These are phyloP conservation scores for Eueremaeus valkanovi DNA, from an alignment of 2,888 invertebrate genomes.

Conservation along the genomic window DNA sequence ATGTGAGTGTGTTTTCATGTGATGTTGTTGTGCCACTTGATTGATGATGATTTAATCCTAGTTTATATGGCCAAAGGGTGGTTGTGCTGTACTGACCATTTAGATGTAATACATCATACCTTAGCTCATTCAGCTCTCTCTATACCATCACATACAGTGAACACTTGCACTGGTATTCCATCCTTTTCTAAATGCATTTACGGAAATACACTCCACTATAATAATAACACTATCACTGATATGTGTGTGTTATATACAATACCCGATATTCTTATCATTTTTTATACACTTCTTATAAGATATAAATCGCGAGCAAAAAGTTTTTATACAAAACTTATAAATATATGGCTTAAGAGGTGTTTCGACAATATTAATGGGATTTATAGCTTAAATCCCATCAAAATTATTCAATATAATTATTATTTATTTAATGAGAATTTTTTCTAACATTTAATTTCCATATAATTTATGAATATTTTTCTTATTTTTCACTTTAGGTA, in stretches of 20 bases:
- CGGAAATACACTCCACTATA: background rate
- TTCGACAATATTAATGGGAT: background rate
- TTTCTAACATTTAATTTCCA: background rate
- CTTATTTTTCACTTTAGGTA: conserved; percentile 23
- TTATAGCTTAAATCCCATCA: background rate
- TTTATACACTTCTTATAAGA: conserved; percentile 9
- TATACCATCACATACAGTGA: background rate
- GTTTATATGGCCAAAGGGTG: conserved; percentile 45
- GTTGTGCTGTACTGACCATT: conserved; percentile 40
- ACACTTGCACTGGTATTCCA: conserved; percentile 7
- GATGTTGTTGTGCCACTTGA: conserved; percentile 38
- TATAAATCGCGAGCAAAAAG: background rate
- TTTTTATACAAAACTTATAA: background rate
- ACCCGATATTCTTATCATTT: conserved; percentile 9
- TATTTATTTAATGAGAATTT: background rate
- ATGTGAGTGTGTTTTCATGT: too few relatives aligned
- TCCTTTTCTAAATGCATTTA: background rate
- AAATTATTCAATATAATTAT: background rate
- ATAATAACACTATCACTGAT: conserved; percentile 24
- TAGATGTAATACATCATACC: conserved; percentile 41
- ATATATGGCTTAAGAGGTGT: background rate
- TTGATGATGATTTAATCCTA: conserved; percentile 46
- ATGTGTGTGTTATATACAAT: background rate
- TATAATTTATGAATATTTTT: background rate
- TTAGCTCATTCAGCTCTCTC: background rate